phyloP scores from a whole-genome alignment of 1,140 invertebrate genomes.

The Drosophila santomea region DNA sequence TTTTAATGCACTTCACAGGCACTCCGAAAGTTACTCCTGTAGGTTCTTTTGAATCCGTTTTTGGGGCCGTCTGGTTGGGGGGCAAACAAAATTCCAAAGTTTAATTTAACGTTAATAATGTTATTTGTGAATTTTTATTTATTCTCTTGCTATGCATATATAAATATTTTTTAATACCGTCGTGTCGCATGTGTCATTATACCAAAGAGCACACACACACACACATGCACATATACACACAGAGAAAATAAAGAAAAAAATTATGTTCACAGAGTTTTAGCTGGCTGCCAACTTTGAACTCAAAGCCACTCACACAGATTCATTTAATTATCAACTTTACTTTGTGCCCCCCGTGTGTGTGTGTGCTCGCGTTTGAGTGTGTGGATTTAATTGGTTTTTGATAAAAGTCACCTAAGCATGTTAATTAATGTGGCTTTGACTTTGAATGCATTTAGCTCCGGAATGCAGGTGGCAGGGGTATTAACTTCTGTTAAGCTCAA shows the following conservation, averaged over 20 bases:
- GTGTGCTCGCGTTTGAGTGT: slow-evolving; percentile 25
- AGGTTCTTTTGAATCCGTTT: slow-evolving; percentile 8
- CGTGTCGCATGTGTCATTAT: slow-evolving; percentile 42
- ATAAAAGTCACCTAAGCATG: slow-evolving; percentile 82
- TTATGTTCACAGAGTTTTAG: slow-evolving; percentile 26
- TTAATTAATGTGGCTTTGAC: slow-evolving; percentile 74
- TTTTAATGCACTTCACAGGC: slow-evolving; percentile 46
- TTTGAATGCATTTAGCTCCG: slow-evolving; percentile 59
- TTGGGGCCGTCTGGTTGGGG: slow-evolving; percentile 16
- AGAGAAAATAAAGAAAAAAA: slow-evolving; percentile 26
- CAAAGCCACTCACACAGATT: slow-evolving; percentile 54
- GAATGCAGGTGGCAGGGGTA: slow-evolving; percentile 18
- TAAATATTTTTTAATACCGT: slow-evolving; percentile 37
- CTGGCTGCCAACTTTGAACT: slow-evolving; percentile 59
- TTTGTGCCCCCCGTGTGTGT: slow-evolving; percentile 12
- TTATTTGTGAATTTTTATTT: slow-evolving; percentile 58
- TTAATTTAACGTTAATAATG: slow-evolving; percentile 81
- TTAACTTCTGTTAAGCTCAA: slow-evolving; percentile 6
- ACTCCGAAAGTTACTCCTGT: slow-evolving; percentile 37
- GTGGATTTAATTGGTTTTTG: slow-evolving; percentile 79
- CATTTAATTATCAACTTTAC: slow-evolving; percentile 71
- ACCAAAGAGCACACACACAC: neutral
- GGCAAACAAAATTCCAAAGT: slow-evolving; percentile 70
- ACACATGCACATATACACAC: neutral
- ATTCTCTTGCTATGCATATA: slow-evolving; percentile 5